A percentile compares a stretch with the other conserved stretches of the same genome.
Conservation (phyloP, 2,797 vertebrate genomes). For the Okamejei kenojei region DNA sequence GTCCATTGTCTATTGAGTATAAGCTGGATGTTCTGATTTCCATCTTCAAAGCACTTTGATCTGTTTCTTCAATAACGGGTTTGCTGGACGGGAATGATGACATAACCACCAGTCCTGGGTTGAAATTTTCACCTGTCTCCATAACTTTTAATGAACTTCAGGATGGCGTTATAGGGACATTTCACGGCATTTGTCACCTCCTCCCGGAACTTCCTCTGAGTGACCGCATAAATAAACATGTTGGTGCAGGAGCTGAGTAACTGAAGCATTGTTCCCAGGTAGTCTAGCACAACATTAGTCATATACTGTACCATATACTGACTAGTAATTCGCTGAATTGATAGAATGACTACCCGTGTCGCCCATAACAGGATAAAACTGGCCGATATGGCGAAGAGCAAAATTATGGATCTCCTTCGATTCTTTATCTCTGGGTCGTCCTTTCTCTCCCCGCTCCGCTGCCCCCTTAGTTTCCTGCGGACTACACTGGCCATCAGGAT, state of each 20-base stretch:
- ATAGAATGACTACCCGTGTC: background rate
- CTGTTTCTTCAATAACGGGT: too few relatives aligned
- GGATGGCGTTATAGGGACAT: background rate
- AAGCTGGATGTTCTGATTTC: too few relatives aligned
- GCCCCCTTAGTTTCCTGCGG: background rate
- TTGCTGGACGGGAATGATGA: too few relatives aligned
- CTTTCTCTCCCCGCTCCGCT: background rate
- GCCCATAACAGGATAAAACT: background rate
- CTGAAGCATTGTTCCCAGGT: background rate
- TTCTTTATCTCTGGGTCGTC: background rate
- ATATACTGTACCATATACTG: fast-evolving
- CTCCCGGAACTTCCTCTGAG: background rate
- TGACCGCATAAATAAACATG: background rate
- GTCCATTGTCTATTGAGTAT: too few relatives aligned
- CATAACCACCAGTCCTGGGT: too few relatives aligned
- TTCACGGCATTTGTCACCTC: background rate
- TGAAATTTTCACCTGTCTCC: too few relatives aligned
- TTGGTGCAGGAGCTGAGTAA: conserved; percentile 1
- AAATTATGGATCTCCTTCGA: background rate
- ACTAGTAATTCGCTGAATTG: background rate
- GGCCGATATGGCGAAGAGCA: background rate
- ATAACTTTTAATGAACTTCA: too few relatives aligned
- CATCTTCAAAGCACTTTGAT: too few relatives aligned
- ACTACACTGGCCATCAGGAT: background rate
- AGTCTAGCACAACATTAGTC: background rate